Base-by-base conservation (phyloP, 2,888 invertebrate genomes). In the Anticlea derivata region DNA sequence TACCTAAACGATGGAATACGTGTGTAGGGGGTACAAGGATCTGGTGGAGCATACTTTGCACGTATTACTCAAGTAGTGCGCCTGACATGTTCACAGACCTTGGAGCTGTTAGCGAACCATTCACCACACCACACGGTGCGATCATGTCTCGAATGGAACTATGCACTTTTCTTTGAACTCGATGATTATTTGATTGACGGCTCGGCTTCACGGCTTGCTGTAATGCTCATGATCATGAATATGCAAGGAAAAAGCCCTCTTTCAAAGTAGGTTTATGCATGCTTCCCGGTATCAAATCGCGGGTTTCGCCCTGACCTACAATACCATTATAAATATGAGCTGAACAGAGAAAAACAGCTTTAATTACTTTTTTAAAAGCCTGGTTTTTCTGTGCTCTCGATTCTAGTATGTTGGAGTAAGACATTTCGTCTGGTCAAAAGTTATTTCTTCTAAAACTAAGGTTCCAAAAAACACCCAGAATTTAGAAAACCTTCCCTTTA, bases 291-390 rank as follows among this genome's bases (percentile, higher is more conserved):
- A 71, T 60, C 26, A 39, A 41, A 60, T 59, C 47, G 60, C 60
- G 55, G 64, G n/a, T 55, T 60, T 60, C 61, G 55, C 44, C 50
- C 57, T 73, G 73, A 73, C 73, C 70, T 56, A 71, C 63, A 65
- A 72, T 70, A 45, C 23, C 5, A 23, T 13, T 66, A 73, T 70
- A 70, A 65, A 65, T 63, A 11, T 10, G 1, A 10, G 10, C 29
- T 7, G 29, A 11, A 7, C 27, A 27, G 5, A 17, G 29, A 22
- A 40, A 40, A 40, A 30, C n/a, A n/a, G 22, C 7, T 30, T 29
- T 40, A 11, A 30, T 22, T 29, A 11, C 40, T 7, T 11, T 5
- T n/a, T 5, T 1, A 2, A 12, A 40, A 10, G 7, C 11, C 40
- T 40, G 22, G 7, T 29, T 40, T 11, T 40, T 2, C 22, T 4